Evolutionary conservation across 2,113 vertebrate species (phyloP).

Genomic region (Burhinus bistriatus): DNA sequence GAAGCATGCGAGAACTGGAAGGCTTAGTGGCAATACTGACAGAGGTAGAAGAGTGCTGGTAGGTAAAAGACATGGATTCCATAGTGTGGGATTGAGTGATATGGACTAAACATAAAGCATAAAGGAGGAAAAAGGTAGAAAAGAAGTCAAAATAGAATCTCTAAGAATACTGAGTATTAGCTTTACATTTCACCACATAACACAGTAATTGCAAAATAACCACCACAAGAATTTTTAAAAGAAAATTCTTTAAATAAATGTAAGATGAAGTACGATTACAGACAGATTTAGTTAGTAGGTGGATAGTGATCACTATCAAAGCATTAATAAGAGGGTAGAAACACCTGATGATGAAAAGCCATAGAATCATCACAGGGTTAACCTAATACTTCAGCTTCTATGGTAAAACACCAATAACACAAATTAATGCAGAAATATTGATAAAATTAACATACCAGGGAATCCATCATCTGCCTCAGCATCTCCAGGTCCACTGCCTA

Average conservation of each 20-base stretch:
- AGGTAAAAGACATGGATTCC: slow-evolving; percentile 96
- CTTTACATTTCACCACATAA: slow-evolving; percentile 14
- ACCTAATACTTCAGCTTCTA: not conserved
- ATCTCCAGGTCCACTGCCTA: slow-evolving; percentile 90
- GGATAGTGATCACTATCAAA: not conserved
- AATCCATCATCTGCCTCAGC: slow-evolving; percentile 89
- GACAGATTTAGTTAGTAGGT: not conserved
- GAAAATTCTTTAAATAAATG: not conserved
- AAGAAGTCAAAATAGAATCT: slow-evolving; percentile 49
- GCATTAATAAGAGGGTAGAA: not conserved
- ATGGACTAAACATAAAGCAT: slow-evolving; percentile 80
- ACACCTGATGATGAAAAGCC: not conserved
- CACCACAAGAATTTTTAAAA: not conserved
- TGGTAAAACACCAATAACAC: not conserved
- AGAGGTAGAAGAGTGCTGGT: slow-evolving; percentile 91
- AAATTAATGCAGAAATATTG: not conserved
- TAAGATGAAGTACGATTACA: not conserved
- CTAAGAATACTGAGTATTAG: slow-evolving; percentile 35
- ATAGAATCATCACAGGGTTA: not conserved
- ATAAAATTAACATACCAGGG: slow-evolving; percentile 76
- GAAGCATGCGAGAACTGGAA: slow-evolving; percentile 76
- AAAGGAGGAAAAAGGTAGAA: slow-evolving; percentile 63
- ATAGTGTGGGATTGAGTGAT: slow-evolving; percentile 92
- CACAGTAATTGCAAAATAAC: not conserved
- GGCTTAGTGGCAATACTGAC: slow-evolving; percentile 92